Conservation (phyloP, 2,113 vertebrate genomes). For the Neodontobutis hainanensis region DNA sequence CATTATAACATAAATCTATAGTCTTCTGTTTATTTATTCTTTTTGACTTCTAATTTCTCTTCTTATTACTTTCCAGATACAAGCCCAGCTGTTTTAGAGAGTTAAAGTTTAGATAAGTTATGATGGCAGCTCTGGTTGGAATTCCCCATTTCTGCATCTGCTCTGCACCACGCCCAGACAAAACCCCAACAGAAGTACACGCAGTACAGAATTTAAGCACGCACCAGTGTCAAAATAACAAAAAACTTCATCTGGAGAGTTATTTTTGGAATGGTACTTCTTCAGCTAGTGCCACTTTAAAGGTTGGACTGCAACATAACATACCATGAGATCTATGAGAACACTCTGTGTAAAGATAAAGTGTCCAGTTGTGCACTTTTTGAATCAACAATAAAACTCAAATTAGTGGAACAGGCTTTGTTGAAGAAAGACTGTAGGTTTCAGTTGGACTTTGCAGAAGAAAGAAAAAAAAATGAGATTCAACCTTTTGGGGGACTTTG, state of each 20-base stretch:
- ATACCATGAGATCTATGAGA: no score
- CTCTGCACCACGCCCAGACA: no score
- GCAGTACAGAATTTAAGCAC: constrained; percentile 19
- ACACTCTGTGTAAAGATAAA: no score
- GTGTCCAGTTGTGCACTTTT: no score
- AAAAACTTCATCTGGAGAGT: neutral
- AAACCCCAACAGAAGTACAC: no score
- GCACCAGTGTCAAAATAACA: neutral
- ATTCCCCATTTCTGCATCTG: neutral
- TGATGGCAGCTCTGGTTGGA: neutral
- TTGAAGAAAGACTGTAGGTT: no score
- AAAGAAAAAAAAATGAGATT: no score
- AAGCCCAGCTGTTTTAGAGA: constrained; percentile 17
- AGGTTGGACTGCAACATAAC: no score
- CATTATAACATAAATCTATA: constrained; percentile 37
- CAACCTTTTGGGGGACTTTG: no score
- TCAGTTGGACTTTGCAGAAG: no score
- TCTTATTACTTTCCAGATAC: constrained; percentile 49
- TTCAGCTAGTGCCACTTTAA: neutral
- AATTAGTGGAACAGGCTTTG: no score
- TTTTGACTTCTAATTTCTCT: constrained; percentile 4
- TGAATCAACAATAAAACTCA: no score
- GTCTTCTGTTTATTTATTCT: neutral
- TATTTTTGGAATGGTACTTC: constrained; percentile 33
- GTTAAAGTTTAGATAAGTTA: constrained; percentile 13